phyloP scores from a whole-genome alignment of 2,113 vertebrate species.

The Setophaga petechia region DNA sequence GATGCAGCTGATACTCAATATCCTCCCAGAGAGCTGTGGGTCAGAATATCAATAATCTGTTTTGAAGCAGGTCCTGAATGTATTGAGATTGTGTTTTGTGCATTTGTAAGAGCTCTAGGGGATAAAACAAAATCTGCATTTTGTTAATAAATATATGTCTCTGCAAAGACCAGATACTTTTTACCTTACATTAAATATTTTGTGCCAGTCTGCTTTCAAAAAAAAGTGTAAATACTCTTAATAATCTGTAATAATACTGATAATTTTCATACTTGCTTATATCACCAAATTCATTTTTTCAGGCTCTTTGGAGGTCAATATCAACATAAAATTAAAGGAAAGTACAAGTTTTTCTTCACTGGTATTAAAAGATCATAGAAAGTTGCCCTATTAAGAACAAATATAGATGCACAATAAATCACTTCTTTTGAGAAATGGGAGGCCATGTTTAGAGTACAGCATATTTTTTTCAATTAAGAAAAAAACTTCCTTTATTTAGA shows the following conservation, averaged over 20 bases:
- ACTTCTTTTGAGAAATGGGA: neutral
- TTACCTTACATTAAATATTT: neutral
- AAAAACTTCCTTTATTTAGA: neutral
- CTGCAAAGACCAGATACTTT: neutral
- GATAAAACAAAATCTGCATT: neutral
- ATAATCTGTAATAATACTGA: rapidly evolving
- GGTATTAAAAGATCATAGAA: neutral
- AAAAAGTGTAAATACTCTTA: neutral
- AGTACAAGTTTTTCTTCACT: neutral
- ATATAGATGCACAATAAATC: neutral
- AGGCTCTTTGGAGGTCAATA: neutral
- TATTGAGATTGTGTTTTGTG: slow-evolving; percentile 72
- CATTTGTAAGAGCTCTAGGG: slow-evolving; percentile 62
- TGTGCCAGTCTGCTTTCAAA: neutral
- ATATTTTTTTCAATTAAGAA: neutral
- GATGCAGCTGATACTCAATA: slow-evolving; percentile 90
- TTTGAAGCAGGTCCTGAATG: slow-evolving; percentile 77
- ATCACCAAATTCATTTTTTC: neutral
- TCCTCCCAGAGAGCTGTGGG: slow-evolving; percentile 80
- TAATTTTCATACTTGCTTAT: neutral
- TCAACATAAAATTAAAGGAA: neutral
- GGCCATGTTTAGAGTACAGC: neutral
- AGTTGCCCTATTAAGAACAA: neutral
- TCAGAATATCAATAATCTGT: slow-evolving; percentile 83
- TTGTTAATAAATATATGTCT: neutral